These are phyloP conservation scores for Dendrocincla fuliginosa DNA, from an alignment of 2,797 vertebrate genomes.

Conservation along the genomic window DNA sequence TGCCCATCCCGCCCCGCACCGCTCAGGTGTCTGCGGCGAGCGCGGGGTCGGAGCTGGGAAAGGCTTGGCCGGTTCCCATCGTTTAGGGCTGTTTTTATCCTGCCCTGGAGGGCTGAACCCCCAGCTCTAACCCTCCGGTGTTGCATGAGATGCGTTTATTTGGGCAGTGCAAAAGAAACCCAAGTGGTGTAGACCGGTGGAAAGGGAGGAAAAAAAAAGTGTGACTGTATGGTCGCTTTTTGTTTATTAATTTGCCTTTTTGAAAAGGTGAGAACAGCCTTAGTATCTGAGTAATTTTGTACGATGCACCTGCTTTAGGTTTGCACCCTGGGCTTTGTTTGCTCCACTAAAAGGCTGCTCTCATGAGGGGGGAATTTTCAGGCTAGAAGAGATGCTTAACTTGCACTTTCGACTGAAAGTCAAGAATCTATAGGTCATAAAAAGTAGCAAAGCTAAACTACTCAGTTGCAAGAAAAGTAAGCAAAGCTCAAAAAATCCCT, in stretches of 20 bases:
- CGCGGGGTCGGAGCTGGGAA: not conserved
- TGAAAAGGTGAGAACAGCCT: not conserved
- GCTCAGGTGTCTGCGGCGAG: not conserved
- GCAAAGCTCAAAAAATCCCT: not conserved
- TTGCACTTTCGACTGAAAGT: not conserved
- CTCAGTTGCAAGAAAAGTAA: not conserved
- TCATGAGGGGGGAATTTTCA: not conserved
- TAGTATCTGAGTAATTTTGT: not conserved
- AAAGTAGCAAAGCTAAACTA: not conserved
- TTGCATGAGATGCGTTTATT: not conserved
- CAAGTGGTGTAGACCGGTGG: not conserved
- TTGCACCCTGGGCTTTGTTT: not conserved
- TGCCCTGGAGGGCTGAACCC: not conserved
- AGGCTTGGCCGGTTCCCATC: not conserved
- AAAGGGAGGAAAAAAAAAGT: not conserved
- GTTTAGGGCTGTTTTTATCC: not conserved
- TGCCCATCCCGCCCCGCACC: not conserved
- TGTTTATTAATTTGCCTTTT: not conserved
- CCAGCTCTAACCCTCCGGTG: not conserved
- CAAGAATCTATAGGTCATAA: not conserved
- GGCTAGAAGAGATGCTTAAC: not conserved
- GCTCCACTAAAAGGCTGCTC: not conserved
- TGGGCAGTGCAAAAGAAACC: not conserved
- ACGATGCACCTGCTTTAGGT: not conserved
- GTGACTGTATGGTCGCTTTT: not conserved